A percentile compares a stretch with the other conserved stretches of the same genome.
phyloP scores from a whole-genome alignment of 2,797 vertebrate genomes.

The Xiphophorus birchmanni region DNA sequence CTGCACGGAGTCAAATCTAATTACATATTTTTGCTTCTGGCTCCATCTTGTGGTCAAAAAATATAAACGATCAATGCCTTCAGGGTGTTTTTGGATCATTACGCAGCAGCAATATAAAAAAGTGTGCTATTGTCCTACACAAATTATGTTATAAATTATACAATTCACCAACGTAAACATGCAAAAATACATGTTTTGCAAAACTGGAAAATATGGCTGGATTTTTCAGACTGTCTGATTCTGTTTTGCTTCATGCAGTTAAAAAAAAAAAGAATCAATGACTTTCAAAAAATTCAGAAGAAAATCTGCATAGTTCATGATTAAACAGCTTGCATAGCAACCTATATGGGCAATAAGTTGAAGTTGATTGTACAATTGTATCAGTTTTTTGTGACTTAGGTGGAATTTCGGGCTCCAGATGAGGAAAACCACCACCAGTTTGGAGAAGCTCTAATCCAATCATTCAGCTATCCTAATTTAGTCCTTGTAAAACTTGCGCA shows the following conservation, averaged over 20 bases:
- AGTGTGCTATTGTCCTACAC: not conserved
- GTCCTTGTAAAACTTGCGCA: not conserved
- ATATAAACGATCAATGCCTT: not conserved
- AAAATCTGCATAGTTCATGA: too few species aligned
- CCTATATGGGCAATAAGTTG: not conserved
- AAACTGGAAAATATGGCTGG: not conserved
- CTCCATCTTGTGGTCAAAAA: slow-evolving; percentile 57
- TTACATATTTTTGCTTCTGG: slow-evolving; percentile 11
- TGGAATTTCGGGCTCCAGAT: not conserved
- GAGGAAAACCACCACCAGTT: not conserved
- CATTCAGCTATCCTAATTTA: not conserved
- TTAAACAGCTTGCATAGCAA: not conserved
- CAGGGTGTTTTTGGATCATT: not conserved
- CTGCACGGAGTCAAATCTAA: not conserved
- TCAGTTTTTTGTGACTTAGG: not conserved
- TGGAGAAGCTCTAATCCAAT: not conserved
- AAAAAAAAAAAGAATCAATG: not conserved
- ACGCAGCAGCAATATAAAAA: not conserved
- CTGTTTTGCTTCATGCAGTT: not conserved
- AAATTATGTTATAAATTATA: not conserved
- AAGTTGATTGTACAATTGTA: not conserved
- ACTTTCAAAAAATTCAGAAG: not conserved
- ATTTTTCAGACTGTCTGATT: not conserved
- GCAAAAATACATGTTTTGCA: not conserved
- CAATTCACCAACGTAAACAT: not conserved